Evolutionary conservation across 1,140 invertebrate genomes (phyloP).

Genomic region (Hermatobates lingyangjiaoensis): DNA sequence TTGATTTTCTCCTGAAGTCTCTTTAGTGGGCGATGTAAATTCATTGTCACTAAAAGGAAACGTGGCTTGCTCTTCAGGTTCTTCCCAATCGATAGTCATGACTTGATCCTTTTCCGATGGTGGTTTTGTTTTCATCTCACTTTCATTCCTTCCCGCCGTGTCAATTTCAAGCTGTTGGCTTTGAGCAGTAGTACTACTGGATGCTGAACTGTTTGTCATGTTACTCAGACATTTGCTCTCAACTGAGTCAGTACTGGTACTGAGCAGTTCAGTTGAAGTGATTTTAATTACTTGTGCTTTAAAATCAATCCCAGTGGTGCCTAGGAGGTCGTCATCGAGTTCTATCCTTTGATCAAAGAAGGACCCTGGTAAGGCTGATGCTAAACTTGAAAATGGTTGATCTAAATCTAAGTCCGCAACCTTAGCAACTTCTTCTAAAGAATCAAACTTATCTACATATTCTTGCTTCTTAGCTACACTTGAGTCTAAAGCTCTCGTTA

Average conservation of each 20-base stretch:
- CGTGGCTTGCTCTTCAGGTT: constrained; percentile 20
- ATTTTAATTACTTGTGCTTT: constrained; percentile 17
- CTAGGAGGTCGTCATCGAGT: constrained; percentile 21
- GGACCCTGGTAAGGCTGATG: constrained; percentile 17
- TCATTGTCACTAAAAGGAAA: constrained; percentile 27
- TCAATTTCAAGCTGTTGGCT: no score
- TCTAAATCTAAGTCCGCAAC: constrained; percentile 29
- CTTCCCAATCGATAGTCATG: constrained; percentile 10
- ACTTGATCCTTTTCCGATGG: background rate
- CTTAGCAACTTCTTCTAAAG: constrained; percentile 28
- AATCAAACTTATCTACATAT: constrained; percentile 22
- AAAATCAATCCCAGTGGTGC: constrained; percentile 24
- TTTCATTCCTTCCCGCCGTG: background rate
- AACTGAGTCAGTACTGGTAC: constrained; percentile 34
- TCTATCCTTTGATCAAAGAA: constrained; percentile 17
- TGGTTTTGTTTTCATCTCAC: background rate
- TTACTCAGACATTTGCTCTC: constrained; percentile 35
- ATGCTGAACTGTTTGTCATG: no score
- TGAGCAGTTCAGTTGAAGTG: constrained; percentile 15
- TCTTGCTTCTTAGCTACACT: constrained; percentile 6
- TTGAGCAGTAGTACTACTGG: background rate
- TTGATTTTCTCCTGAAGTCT: background rate
- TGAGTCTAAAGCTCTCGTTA: constrained; percentile 24
- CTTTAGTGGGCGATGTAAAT: constrained; percentile 12
- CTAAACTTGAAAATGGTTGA: constrained; percentile 17